phyloP scores from a whole-genome alignment of 2,888 invertebrate genomes.

The Erebia aethiops region DNA sequence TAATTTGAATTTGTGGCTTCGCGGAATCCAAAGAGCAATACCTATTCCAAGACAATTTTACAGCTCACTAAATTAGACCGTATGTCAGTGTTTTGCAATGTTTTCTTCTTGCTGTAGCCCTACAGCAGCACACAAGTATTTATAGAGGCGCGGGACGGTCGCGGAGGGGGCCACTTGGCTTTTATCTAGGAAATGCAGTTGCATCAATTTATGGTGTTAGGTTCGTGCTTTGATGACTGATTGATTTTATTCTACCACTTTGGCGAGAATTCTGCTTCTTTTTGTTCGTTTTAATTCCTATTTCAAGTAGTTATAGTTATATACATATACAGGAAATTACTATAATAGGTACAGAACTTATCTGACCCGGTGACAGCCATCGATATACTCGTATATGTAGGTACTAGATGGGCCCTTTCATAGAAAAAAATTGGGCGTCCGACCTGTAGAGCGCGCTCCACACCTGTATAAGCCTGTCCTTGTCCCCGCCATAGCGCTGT shows the following conservation, averaged over 20 bases:
- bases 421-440: too few relatives aligned
- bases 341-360: too few relatives aligned
- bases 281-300: not conserved
- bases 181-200: slow-evolving; percentile 38
- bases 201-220: slow-evolving; percentile 12
- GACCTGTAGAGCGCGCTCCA: too few relatives aligned
- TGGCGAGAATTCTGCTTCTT: not conserved
- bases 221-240: slow-evolving; percentile 3
- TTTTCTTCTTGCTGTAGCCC: slow-evolving; percentile 4
- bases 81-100: slow-evolving; percentile 1
- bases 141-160: slow-evolving; percentile 21
- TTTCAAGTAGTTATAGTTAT: too few relatives aligned
- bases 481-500: too few relatives aligned
- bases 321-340: too few relatives aligned
- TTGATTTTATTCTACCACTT: not conserved
- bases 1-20: too few relatives aligned
- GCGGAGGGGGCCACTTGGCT: slow-evolving; percentile 39
- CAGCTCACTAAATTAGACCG: not conserved
- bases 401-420: too few relatives aligned
- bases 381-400: too few relatives aligned
- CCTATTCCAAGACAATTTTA: not conserved
- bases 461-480: too few relatives aligned
- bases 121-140: slow-evolving; percentile 21
- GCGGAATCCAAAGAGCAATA: not conserved
- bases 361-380: too few relatives aligned